Evolutionary conservation across 2,888 invertebrate species (phyloP).

Genomic region (Epinotia demarniana): DNA sequence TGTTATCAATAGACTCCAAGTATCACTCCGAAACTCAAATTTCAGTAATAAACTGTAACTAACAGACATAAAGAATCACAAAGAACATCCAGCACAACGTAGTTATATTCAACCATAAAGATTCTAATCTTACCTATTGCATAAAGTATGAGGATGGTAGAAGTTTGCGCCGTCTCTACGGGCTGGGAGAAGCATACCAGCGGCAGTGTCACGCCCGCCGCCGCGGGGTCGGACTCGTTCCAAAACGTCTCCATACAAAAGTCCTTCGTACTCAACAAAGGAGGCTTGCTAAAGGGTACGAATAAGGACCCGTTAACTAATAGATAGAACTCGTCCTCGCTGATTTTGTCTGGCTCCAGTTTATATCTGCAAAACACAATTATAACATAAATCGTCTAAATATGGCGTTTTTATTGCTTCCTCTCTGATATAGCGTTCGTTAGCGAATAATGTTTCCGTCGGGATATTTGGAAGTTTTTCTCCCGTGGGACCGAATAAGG

Average conservation of each 20-base stretch:
- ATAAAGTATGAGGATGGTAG: slow-evolving; percentile 71
- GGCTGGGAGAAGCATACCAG: slow-evolving; percentile 81
- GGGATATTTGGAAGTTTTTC: slow-evolving; percentile 18
- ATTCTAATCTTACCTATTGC: slow-evolving; percentile 67
- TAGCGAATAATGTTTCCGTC: slow-evolving; percentile 22
- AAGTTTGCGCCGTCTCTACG: slow-evolving; percentile 66
- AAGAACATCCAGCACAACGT: not conserved
- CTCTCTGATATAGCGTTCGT: slow-evolving; percentile 23
- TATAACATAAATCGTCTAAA: slow-evolving; percentile 29
- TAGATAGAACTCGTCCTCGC: slow-evolving; percentile 83
- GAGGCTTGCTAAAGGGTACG: slow-evolving; percentile 75
- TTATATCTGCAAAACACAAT: slow-evolving; percentile 76
- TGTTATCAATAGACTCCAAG: not conserved
- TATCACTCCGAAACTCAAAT: not conserved
- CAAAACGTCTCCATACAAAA: slow-evolving; percentile 86
- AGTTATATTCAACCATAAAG: slow-evolving; percentile 18
- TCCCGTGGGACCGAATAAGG: slow-evolving; percentile 19
- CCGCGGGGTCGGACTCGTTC: slow-evolving; percentile 73
- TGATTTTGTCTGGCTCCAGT: slow-evolving; percentile 77
- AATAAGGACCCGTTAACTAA: slow-evolving; percentile 85
- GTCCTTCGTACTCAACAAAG: slow-evolving; percentile 79
- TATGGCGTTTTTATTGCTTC: slow-evolving; percentile 32
- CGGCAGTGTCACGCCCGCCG: slow-evolving; percentile 79
- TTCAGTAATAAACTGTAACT: not conserved
- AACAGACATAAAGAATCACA: not conserved